Evolutionary conservation across 1,140 invertebrate species (phyloP), one percentile per base, ranked within the genome.

Genomic region (Phenacoccus solenopsis): DNA sequence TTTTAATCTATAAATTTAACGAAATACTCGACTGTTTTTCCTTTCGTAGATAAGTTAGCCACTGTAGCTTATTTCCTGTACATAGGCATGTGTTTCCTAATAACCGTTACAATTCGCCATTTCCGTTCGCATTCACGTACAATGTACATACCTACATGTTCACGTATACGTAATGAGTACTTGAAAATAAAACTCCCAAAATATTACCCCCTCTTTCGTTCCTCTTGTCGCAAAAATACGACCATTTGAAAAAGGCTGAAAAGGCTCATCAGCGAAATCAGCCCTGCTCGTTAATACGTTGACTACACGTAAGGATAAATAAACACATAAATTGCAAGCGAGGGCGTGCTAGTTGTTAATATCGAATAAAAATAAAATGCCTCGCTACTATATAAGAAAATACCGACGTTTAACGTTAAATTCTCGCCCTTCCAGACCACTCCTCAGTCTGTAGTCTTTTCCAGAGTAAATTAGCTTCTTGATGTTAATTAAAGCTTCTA

Each of bases 401-500:
- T 9, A 49, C 16, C 4, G 13, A 32, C 30, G 30, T 32, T 7
- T 32, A 32, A 32, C 30, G 30, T 32, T 32, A 32, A 13, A 7
- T 32, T 32, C 30, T 32, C 30, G 30, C 30, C 30, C 30, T 32
- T 32, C 5, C 30, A 32, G 30, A 7, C 13, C 30, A 5, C 30
- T 32, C 30, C 30, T 5, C 38, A 2, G 4, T n/a, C 38, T 38
- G 9, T 64, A 20, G 59, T 24, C 59, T 20, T 20, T 24, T 25
- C 59, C 25, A 20, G 25, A 10, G 59, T 64, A 27, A 64, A 64
- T 64, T 64, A 64, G 59, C 59, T 64, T 24, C 59, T 64, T 10
- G 25, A 64, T 64, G 59, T 64, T 64, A 64, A 64, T 64, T 64
- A 64, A 64, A 64, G 59, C 59, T 64, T 27, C 59, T 64, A 64